These are phyloP conservation scores for Sinella curviseta DNA, from an alignment of 1,140 invertebrate genomes.

Conservation along the genomic window DNA sequence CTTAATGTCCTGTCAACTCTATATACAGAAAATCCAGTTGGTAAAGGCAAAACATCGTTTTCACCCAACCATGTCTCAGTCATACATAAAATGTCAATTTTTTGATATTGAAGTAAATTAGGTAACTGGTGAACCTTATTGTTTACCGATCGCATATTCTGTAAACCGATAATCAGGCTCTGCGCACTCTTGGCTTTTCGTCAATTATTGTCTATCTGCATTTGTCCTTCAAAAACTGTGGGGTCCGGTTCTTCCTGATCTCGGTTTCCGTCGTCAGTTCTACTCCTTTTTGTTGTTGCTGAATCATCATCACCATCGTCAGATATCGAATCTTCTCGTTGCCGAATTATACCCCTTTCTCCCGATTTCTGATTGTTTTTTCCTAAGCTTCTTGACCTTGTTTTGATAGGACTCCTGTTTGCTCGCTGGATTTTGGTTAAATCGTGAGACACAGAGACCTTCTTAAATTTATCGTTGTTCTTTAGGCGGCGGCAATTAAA, in stretches of 20 bases:
- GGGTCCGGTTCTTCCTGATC: no score
- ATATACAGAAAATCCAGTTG: not conserved
- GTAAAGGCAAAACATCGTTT: not conserved
- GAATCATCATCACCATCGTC: no score
- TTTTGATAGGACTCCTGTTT: not conserved
- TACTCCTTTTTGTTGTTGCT: no score
- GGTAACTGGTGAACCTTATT: not conserved
- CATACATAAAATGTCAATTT: not conserved
- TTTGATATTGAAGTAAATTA: not conserved
- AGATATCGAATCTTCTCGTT: not conserved
- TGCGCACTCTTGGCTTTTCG: not conserved
- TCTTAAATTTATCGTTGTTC: not conserved
- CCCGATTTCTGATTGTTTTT: not conserved
- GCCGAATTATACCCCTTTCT: not conserved
- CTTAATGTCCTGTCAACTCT: not conserved
- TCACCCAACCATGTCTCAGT: not conserved
- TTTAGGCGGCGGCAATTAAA: not conserved
- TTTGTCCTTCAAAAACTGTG: not conserved
- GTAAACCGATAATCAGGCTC: not conserved
- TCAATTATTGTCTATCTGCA: not conserved
- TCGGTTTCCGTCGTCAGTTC: no score
- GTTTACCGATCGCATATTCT: not conserved
- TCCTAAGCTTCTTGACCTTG: not conserved
- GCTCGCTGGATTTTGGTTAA: not conserved
- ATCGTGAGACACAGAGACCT: not conserved